Conservation (phyloP, 1,140 invertebrate species). For the Lysiphlebus fabarum region DNA sequence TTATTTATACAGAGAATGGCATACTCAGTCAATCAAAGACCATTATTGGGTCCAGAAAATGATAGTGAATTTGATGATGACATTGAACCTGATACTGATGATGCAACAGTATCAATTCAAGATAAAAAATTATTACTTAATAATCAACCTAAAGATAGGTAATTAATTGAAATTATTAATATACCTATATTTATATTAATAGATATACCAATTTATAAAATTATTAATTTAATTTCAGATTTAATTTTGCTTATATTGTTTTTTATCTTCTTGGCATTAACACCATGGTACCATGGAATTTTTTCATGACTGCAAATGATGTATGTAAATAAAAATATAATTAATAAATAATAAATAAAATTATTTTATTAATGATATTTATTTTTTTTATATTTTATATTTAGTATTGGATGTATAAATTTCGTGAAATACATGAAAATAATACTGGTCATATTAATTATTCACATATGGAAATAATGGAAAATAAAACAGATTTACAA, state of each 20-base stretch:
- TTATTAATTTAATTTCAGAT: slow-evolving; percentile 51
- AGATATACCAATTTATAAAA: no score
- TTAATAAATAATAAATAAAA: slow-evolving; percentile 11
- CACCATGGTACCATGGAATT: slow-evolving; percentile 91
- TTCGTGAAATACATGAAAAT: slow-evolving; percentile 70
- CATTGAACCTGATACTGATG: slow-evolving; percentile 48
- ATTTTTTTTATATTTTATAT: slow-evolving; percentile 48
- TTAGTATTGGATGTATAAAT: slow-evolving; percentile 95
- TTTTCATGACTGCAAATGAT: slow-evolving; percentile 91
- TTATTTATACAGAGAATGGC: slow-evolving; percentile 43
- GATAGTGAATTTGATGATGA: slow-evolving; percentile 55
- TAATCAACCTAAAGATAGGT: slow-evolving; percentile 30
- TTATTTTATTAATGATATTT: slow-evolving; percentile 3
- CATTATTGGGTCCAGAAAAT: slow-evolving; percentile 46
- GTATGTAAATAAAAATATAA: slow-evolving; percentile 69
- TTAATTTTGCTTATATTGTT: slow-evolving; percentile 71
- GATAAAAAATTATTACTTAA: slow-evolving; percentile 58
- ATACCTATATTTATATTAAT: no score
- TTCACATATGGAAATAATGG: slow-evolving; percentile 40
- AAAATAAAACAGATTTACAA: slow-evolving; percentile 66
- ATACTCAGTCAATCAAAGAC: slow-evolving; percentile 52
- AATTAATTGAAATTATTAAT: not conserved
- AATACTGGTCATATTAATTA: slow-evolving; percentile 55
- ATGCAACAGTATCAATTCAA: slow-evolving; percentile 45
- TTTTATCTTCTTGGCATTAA: slow-evolving; percentile 90